These are phyloP conservation scores for Rana temporaria DNA, from an alignment of 2,113 vertebrate species.

Conservation along the genomic window DNA sequence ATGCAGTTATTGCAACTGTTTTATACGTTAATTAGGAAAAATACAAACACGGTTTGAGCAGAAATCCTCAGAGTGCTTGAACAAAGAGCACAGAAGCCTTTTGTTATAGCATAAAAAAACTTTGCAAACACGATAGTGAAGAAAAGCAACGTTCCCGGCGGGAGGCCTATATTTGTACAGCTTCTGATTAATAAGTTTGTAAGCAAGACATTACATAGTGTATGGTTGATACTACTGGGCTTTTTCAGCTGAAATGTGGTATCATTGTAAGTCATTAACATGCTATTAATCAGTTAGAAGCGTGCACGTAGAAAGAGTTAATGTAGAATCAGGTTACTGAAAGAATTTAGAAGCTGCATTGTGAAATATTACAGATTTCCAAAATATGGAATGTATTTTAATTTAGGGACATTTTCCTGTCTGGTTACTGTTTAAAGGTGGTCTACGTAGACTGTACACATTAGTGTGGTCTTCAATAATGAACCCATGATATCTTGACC, in stretches of 20 bases:
- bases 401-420: no score
- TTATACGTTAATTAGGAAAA: conserved; percentile 45
- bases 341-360: background rate
- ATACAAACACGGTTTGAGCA: conserved; percentile 32
- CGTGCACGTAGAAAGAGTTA: background rate
- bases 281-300: background rate
- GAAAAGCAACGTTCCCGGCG: conserved; percentile 46
- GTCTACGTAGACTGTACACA: no score
- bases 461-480: no score
- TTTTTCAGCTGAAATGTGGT: conserved; percentile 9
- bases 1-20: conserved; percentile 37
- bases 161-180: conserved; percentile 54
- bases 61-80: conserved; percentile 43
- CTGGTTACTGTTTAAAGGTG: no score
- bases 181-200: conserved; percentile 51
- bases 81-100: conserved; percentile 50
- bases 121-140: conserved; percentile 54
- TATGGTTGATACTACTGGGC: conserved; percentile 10
- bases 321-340: background rate
- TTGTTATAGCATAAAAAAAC: conserved; percentile 52
- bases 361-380: background rate
- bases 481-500: no score
- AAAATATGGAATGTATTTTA: background rate
- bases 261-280: conserved; percentile 2
- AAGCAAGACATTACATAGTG: conserved; percentile 36